Evolutionary conservation across 2,113 vertebrate genomes (phyloP).

Genomic region (Fulmarus glacialis): DNA sequence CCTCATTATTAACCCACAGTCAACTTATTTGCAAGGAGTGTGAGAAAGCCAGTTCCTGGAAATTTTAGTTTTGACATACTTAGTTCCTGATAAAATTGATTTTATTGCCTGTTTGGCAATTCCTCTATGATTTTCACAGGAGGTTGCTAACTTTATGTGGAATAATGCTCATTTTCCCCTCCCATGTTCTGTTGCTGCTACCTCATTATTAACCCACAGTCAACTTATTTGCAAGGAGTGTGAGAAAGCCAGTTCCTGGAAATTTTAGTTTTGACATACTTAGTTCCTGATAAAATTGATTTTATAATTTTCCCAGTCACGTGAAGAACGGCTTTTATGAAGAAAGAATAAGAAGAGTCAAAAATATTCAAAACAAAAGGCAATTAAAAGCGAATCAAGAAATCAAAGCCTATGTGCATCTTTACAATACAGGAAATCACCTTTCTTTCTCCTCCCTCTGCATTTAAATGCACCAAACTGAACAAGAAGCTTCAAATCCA

Average conservation of each 20-base stretch:
- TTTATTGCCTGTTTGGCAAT: too few relatives aligned
- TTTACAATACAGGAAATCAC: not conserved
- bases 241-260: not conserved
- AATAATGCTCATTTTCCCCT: not conserved
- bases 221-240: not conserved
- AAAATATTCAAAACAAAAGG: not conserved
- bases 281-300: not conserved
- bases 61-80: not conserved
- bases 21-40: not conserved
- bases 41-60: not conserved
- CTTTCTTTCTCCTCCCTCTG: not conserved
- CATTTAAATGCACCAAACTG: not conserved
- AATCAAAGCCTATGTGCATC: not conserved
- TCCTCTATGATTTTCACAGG: not conserved
- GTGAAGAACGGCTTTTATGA: not conserved
- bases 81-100: not conserved
- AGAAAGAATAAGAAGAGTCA: not conserved
- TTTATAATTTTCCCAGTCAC: not conserved
- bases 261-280: not conserved
- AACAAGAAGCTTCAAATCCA: not conserved
- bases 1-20: constrained; percentile 2
- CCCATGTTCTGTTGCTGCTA: not conserved
- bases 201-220: constrained; percentile 2
- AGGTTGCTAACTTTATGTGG: not conserved
- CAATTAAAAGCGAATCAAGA: not conserved